phyloP scores from a whole-genome alignment of 2,888 invertebrate genomes.

The Pseudococcus jackbeardsleyi region DNA sequence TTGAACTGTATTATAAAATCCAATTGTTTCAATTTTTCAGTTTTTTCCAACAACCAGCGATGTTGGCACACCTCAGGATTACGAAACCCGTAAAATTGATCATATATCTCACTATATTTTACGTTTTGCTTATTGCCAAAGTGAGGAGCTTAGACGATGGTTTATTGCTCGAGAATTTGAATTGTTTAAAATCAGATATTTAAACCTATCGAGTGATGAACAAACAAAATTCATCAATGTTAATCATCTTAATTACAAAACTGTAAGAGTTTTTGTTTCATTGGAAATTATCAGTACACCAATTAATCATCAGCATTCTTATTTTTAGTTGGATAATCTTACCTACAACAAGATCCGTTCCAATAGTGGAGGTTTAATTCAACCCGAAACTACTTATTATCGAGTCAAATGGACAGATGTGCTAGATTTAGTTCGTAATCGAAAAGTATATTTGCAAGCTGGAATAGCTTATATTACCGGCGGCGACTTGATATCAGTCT shows the following conservation, averaged over 20 bases:
- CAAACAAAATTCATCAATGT: slow-evolving; percentile 78
- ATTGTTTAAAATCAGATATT: slow-evolving; percentile 85
- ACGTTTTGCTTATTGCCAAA: slow-evolving; percentile 89
- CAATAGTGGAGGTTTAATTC: slow-evolving; percentile 75
- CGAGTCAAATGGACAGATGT: slow-evolving; percentile 91
- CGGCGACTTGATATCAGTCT: slow-evolving; percentile 85
- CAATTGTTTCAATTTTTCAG: background rate
- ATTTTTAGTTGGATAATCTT: slow-evolving; percentile 74
- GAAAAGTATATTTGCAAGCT: slow-evolving; percentile 82
- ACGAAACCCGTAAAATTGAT: slow-evolving; percentile 81
- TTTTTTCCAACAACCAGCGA: slow-evolving; percentile 21
- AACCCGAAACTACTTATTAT: slow-evolving; percentile 78
- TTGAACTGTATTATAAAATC: background rate
- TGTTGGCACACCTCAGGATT: slow-evolving; percentile 71
- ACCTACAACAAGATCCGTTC: slow-evolving; percentile 77
- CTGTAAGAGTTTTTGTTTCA: slow-evolving; percentile 59
- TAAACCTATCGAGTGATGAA: slow-evolving; percentile 76
- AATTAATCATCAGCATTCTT: background rate
- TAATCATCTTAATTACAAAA: slow-evolving; percentile 77
- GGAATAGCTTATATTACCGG: slow-evolving; percentile 92
- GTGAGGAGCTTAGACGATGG: slow-evolving; percentile 89
- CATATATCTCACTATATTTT: slow-evolving; percentile 94
- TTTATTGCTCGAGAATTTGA: slow-evolving; percentile 90
- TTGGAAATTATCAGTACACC: background rate
- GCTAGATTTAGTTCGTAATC: slow-evolving; percentile 82